A percentile compares a stretch with the other conserved stretches of the same genome.
Conservation (phyloP, 2,113 vertebrate species). For the Pterocles orientalis region DNA sequence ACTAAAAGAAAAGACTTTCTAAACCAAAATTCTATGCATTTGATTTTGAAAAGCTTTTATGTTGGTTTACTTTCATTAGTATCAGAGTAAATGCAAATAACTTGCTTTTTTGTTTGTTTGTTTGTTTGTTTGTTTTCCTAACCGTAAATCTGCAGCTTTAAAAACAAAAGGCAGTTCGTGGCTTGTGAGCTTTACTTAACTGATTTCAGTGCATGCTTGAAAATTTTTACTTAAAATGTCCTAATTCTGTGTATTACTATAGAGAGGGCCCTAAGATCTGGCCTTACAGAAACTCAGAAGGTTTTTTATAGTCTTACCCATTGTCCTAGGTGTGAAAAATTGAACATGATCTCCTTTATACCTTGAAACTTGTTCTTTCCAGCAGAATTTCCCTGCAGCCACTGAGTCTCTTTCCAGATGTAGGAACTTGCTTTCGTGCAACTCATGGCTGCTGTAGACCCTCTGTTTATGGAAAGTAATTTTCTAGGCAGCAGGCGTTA, state of each 20-base stretch:
- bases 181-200: not conserved
- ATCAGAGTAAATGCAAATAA: not conserved
- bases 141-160: not conserved
- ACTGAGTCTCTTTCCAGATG: not conserved
- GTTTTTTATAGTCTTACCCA: not conserved
- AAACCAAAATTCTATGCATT: not conserved
- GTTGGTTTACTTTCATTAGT: not conserved
- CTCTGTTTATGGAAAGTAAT: not conserved
- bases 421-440: not conserved
- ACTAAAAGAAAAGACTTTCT: not conserved
- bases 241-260: not conserved
- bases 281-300: not conserved
- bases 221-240: not conserved
- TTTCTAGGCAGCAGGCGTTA: slow-evolving; percentile 5
- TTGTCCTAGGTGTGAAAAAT: not conserved
- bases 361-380: not conserved
- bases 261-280: not conserved
- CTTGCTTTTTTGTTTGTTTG: not conserved
- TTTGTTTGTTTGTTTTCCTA: not conserved
- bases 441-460: not conserved
- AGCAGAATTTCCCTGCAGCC: not conserved
- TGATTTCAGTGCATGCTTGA: not conserved
- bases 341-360: not conserved
- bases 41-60: not conserved
- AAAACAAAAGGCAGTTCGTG: not conserved